These are phyloP conservation scores for Blastomussa wellsi DNA, from an alignment of 92 coral and sea anemone genomes.

Conservation along the genomic window DNA sequence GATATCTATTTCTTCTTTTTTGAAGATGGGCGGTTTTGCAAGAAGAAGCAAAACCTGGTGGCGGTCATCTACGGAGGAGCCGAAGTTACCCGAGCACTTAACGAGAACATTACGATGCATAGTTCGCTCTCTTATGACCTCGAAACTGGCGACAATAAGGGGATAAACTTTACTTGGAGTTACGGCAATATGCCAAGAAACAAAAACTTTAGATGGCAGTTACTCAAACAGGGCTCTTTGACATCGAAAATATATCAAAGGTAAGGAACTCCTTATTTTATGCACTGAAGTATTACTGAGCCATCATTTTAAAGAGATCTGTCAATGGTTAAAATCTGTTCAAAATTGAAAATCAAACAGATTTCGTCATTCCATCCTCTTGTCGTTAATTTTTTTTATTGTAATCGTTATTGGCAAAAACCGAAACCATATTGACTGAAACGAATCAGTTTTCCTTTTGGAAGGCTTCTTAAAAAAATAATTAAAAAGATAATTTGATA, in stretches of 20 bases:
- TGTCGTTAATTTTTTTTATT: too few relatives aligned
- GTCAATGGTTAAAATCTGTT: too few relatives aligned
- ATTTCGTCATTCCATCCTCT: too few relatives aligned
- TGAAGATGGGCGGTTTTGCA: background rate
- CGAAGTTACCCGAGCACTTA: conserved; percentile 2
- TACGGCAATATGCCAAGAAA: background rate
- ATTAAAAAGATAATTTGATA: too few relatives aligned
- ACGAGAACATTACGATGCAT: conserved; percentile 14
- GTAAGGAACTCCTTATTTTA: background rate
- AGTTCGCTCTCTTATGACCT: conserved; percentile 36
- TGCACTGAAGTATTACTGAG: too few relatives aligned
- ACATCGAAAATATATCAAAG: conserved; percentile 1
- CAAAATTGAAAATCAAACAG: too few relatives aligned
- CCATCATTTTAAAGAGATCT: too few relatives aligned
- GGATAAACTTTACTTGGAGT: conserved; percentile 22
- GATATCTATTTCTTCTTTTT: background rate
- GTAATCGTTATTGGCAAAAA: too few relatives aligned
- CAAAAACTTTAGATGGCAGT: background rate
- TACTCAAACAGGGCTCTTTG: background rate
- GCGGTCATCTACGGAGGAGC: conserved; percentile 24
- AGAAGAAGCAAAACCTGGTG: background rate
- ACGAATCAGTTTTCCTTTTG: too few relatives aligned
- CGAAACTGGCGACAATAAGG: conserved; percentile 8
- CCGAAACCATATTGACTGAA: too few relatives aligned
- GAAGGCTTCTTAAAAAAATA: too few relatives aligned